Base-by-base conservation (phyloP, 2,888 invertebrate genomes). In the Nomada fabriciana region DNA sequence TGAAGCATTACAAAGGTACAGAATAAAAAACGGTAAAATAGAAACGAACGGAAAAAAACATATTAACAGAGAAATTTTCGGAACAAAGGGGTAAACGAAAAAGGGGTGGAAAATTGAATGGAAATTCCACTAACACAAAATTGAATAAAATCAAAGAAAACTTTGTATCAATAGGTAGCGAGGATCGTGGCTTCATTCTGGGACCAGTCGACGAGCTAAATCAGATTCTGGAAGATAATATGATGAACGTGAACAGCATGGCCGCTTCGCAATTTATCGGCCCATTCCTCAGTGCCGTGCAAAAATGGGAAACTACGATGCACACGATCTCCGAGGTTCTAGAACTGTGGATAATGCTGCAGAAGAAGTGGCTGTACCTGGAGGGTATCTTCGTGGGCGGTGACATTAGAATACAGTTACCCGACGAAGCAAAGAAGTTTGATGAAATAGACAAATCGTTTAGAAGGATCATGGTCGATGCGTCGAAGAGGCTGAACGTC, bases 331-430 rank as follows among this genome's bases (percentile, higher is more conserved):
- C 97, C 0, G 98, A 98, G 94, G 97, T 98, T 9, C 96, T 98
- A 2, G 98, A 98, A 80, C 97, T 97, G 86, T 98, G 98, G 98
- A 94, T 97, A 92, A 95, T 96, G 3, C 96, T 97, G 2, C 98
- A 98, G 92, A 95, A 97, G 77, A 98, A 98, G 93, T 98, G 98
- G 98, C 95, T 98, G 85, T 98, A 98, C 91, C 94, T 98, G 84
- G 98, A 98, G 92, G 98, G 98, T 0, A 98, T 98, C 82, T 98
- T 98, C 92, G 96, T 98, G 0, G 98, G 97, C 0, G 98, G 98
- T 7, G 98, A 98, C 91, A 98, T 98, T 85, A 95, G 98, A 68
- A 94, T 96, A 0, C 98, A 98, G 91, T 94, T 98, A 71, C 98
- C 98, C 0, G 98, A 98, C 1, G 98, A 98, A 92, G 98, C 98